These are phyloP conservation scores for Pagetopsis macropterus DNA, from an alignment of 2,797 vertebrate genomes.

Conservation along the genomic window DNA sequence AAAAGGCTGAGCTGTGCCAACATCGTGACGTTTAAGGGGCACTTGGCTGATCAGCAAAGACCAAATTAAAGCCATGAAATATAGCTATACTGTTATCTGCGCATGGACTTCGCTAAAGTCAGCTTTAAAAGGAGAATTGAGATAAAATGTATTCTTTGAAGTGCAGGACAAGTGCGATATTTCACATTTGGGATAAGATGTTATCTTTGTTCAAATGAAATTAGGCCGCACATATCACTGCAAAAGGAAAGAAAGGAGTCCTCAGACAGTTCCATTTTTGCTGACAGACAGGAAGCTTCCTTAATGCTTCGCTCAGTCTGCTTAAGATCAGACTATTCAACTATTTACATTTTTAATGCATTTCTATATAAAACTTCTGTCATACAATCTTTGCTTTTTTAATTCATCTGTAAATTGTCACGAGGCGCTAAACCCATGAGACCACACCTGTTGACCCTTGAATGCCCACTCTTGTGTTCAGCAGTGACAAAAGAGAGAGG, in stretches of 20 bases:
- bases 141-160: constrained; percentile 69
- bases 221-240: constrained; percentile 61
- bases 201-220: constrained; percentile 72
- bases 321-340: constrained; percentile 27
- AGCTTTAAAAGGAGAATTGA: constrained; percentile 51
- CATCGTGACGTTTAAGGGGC: constrained; percentile 35
- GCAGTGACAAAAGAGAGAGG: constrained; percentile 70
- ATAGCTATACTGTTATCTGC: constrained; percentile 57
- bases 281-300: constrained; percentile 56
- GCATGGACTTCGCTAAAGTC: constrained; percentile 55
- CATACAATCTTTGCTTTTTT: constrained; percentile 21
- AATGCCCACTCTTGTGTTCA: constrained; percentile 68
- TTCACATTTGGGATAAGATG: constrained; percentile 69
- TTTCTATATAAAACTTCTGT: not conserved
- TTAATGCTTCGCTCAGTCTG: constrained; percentile 35
- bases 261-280: constrained; percentile 53
- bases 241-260: constrained; percentile 29
- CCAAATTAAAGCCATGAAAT: constrained; percentile 64
- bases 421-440: constrained; percentile 47
- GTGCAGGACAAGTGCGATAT: constrained; percentile 63
- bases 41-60: constrained; percentile 47
- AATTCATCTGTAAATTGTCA: constrained; percentile 32
- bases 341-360: constrained; percentile 21
- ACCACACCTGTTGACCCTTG: constrained; percentile 79
- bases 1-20: constrained; percentile 55